These are phyloP conservation scores for Ectemnius continuus DNA, from an alignment of 2,888 invertebrate genomes.

Conservation along the genomic window DNA sequence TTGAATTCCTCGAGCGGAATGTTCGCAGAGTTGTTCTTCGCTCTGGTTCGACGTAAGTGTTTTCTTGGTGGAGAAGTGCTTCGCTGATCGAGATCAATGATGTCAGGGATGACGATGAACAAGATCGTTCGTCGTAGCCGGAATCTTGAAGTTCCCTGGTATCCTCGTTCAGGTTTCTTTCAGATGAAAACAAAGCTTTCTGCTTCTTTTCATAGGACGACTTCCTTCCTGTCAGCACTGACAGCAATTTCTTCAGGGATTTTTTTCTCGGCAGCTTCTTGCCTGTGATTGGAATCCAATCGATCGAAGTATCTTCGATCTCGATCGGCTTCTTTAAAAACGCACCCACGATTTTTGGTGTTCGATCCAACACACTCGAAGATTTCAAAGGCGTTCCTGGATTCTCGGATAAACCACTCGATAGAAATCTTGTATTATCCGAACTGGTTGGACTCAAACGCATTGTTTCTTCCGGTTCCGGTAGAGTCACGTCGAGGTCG, in stretches of 20 bases:
- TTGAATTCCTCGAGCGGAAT: slow-evolving; percentile 16
- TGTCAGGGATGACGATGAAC: slow-evolving; percentile 57
- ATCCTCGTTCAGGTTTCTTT: slow-evolving; percentile 55
- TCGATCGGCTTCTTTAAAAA: slow-evolving; percentile 67
- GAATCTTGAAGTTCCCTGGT: slow-evolving; percentile 57
- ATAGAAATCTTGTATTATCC: slow-evolving; percentile 17
- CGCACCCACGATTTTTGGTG: slow-evolving; percentile 65
- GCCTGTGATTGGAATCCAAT: slow-evolving; percentile 66
- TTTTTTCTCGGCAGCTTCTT: slow-evolving; percentile 64
- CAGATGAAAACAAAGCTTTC: slow-evolving; percentile 43
- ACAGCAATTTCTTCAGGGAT: slow-evolving; percentile 64
- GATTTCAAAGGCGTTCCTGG: background rate
- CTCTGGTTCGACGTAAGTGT: slow-evolving; percentile 16
- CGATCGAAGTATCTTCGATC: slow-evolving; percentile 61
- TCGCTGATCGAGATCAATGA: slow-evolving; percentile 57
- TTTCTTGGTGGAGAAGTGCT: slow-evolving; percentile 17
- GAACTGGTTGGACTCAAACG: background rate
- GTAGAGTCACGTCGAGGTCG: background rate
- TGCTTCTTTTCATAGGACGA: slow-evolving; percentile 15
- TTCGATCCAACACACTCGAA: background rate
- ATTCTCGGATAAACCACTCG: background rate
- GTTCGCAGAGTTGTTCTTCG: slow-evolving; percentile 25
- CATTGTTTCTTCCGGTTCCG: slow-evolving; percentile 21
- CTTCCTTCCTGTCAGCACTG: slow-evolving; percentile 45
- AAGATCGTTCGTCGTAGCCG: slow-evolving; percentile 65